These are phyloP conservation scores for Lepisosteus oculatus DNA, from an alignment of 2,113 vertebrate species.

Conservation along the genomic window DNA sequence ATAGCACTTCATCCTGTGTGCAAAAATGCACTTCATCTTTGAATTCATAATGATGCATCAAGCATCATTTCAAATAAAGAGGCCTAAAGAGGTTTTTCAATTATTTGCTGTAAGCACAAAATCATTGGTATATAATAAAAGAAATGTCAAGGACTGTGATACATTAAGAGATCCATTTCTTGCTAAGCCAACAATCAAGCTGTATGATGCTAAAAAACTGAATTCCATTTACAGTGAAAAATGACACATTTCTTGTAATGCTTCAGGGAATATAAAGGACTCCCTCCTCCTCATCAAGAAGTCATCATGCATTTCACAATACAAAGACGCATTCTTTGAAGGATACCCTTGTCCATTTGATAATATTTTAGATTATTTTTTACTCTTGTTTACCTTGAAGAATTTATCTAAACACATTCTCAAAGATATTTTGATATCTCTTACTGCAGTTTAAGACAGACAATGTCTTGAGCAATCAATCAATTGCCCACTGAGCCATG, in stretches of 20 bases:
- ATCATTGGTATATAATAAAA: constrained; percentile 5
- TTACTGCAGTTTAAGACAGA: too few species aligned
- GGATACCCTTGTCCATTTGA: too few species aligned
- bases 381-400: too few species aligned
- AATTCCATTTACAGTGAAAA: not conserved
- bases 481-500: too few species aligned
- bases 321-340: too few species aligned
- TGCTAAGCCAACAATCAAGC: constrained; percentile 5
- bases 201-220: not conserved
- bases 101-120: constrained; percentile 13
- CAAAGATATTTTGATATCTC: too few species aligned
- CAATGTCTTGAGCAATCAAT: too few species aligned
- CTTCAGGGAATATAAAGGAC: not conserved
- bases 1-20: not conserved
- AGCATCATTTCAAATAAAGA: constrained; percentile 6
- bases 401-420: too few species aligned
- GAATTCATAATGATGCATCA: constrained; percentile 5
- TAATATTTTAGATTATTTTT: too few species aligned
- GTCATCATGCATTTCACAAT: too few species aligned
- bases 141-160: constrained; percentile 7
- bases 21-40: not conserved
- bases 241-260: not conserved
- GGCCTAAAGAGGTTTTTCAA: constrained; percentile 16
- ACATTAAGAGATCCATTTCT: not conserved
- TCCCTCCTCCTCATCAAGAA: too few species aligned